These are phyloP conservation scores for Onychostoma macrolepis DNA, from an alignment of 2,113 vertebrate genomes.

Conservation along the genomic window DNA sequence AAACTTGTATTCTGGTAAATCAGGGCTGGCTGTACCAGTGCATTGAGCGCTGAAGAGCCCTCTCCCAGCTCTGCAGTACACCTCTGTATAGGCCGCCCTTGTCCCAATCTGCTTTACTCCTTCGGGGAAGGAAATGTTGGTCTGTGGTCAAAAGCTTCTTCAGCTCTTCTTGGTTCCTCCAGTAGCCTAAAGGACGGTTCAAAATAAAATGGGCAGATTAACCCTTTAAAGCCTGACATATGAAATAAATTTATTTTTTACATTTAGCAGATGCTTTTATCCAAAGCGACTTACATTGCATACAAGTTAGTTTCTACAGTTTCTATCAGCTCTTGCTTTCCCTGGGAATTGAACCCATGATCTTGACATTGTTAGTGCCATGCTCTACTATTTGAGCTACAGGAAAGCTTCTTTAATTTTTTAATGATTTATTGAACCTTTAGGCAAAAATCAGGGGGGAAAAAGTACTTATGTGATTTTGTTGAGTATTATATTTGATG, in stretches of 20 bases:
- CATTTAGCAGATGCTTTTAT: no score
- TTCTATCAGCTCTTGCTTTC: no score
- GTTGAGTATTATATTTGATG: neutral
- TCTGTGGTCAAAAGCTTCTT: slow-evolving; percentile 82
- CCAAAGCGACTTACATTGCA: no score
- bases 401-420: no score
- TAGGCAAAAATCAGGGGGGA: neutral
- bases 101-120: slow-evolving; percentile 44
- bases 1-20: slow-evolving; percentile 12
- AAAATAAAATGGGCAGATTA: neutral
- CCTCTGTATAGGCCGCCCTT: slow-evolving; percentile 66
- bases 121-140: slow-evolving; percentile 80
- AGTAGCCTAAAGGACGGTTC: slow-evolving; percentile 79
- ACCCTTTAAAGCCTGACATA: neutral
- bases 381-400: no score
- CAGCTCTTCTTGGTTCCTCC: slow-evolving; percentile 86
- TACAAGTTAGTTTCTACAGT: no score
- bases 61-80: slow-evolving; percentile 85
- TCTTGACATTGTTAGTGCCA: no score
- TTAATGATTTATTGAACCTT: neutral
- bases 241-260: neutral
- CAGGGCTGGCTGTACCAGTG: slow-evolving; percentile 83
- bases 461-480: neutral
- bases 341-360: no score
- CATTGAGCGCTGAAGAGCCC: slow-evolving; percentile 83